Evolutionary conservation across 2,797 vertebrate species (phyloP).

Genomic region (Vireo griseus): DNA sequence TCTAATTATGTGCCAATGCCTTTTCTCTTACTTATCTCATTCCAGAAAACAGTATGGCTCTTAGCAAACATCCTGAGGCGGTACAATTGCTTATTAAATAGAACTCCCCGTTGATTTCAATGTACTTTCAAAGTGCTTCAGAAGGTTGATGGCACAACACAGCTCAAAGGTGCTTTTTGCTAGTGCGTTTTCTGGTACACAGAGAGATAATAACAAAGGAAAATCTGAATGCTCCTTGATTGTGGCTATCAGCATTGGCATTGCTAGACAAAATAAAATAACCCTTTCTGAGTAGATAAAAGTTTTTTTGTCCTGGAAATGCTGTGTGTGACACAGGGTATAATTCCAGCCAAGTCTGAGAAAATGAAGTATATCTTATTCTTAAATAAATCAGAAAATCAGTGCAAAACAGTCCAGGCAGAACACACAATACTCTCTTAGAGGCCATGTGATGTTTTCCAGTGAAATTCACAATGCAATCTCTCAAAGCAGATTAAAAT

Average conservation of each 20-base stretch:
- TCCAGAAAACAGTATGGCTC: neutral
- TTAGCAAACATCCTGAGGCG: slow-evolving; percentile 4
- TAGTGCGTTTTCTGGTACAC: neutral
- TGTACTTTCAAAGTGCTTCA: neutral
- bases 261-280: neutral
- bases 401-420: neutral
- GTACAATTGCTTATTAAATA: neutral
- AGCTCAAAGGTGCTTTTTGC: neutral
- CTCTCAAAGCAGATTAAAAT: neutral
- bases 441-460: neutral
- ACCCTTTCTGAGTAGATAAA: neutral
- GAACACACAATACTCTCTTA: neutral
- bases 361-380: neutral
- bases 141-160: neutral
- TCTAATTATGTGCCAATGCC: neutral
- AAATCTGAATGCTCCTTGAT: neutral
- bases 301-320: neutral
- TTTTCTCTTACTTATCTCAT: neutral
- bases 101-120: slow-evolving; percentile 2
- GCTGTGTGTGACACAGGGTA: neutral
- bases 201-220: neutral
- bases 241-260: neutral
- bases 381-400: neutral
- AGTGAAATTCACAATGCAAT: neutral
- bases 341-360: neutral